phyloP scores from a whole-genome alignment of 2,888 invertebrate genomes.

The Drosophila ustulata region DNA sequence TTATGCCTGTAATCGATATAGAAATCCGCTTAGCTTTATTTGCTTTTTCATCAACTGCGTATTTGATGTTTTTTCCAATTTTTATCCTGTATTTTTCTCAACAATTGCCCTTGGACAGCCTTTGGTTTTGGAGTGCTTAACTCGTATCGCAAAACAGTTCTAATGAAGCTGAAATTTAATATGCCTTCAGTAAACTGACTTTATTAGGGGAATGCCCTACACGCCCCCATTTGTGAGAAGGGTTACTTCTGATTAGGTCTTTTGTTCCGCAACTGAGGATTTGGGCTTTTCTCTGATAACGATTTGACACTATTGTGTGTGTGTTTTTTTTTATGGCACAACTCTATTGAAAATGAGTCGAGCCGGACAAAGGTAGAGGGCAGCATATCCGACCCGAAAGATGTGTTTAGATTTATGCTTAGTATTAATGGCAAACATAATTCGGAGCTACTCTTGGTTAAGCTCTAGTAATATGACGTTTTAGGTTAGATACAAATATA shows the following conservation, averaged over 20 bases:
- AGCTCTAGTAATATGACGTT: too few relatives aligned
- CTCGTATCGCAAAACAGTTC: constrained; percentile 9
- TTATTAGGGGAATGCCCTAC: not conserved
- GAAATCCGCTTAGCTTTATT: constrained; percentile 57
- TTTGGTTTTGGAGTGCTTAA: constrained; percentile 13
- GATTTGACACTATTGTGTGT: constrained; percentile 8
- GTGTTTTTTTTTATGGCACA: not conserved
- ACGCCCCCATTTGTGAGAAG: constrained; percentile 12
- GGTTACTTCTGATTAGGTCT: constrained; percentile 10
- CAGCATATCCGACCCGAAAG: not conserved
- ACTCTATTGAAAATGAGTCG: not conserved
- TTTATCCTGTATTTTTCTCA: constrained; percentile 16
- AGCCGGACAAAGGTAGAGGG: not conserved
- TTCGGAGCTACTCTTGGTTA: not conserved
- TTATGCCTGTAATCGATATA: constrained; percentile 48
- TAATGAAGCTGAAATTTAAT: constrained; percentile 45
- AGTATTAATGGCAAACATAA: not conserved
- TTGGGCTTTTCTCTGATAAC: constrained; percentile 6
- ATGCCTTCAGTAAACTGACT: constrained; percentile 31
- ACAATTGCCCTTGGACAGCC: constrained; percentile 14
- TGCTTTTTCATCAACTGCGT: constrained; percentile 29
- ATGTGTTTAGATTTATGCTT: not conserved
- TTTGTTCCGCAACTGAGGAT: constrained; percentile 5
- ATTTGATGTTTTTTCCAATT: constrained; percentile 15
- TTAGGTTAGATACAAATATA: too few relatives aligned